Evolutionary conservation across 2,797 vertebrate species (phyloP).

Genomic region (Pseudochirops corinnae): DNA sequence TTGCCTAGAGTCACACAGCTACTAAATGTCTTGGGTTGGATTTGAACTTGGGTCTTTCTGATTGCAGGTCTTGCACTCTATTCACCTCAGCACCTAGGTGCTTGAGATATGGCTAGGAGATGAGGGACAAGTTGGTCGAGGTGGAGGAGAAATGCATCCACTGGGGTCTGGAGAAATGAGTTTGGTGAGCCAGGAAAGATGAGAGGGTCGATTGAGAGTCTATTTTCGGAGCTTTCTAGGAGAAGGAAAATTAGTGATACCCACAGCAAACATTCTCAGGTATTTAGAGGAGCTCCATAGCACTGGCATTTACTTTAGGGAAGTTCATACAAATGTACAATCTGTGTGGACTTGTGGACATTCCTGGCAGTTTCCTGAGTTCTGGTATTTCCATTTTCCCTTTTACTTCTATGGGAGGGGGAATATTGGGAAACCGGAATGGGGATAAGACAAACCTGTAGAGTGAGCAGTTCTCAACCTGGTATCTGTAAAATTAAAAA

Average conservation of each 20-base stretch:
- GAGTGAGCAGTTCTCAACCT: not conserved
- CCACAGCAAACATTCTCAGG: not conserved
- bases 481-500: not conserved
- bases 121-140: not conserved
- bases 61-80: not conserved
- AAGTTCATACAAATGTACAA: not conserved
- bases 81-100: not conserved
- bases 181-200: not conserved
- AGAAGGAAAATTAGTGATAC: not conserved
- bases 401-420: not conserved
- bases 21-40: not conserved
- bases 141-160: not conserved
- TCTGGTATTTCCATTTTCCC: not conserved
- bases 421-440: not conserved
- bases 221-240: not conserved
- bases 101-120: not conserved
- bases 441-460: not conserved
- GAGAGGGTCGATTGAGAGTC: not conserved
- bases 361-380: not conserved
- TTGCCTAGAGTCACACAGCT: too few relatives aligned
- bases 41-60: not conserved
- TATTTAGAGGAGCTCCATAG: not conserved
- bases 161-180: not conserved
- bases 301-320: not conserved
- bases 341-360: not conserved